A percentile compares a stretch with the other conserved stretches of the same genome.
Evolutionary conservation across 2,888 invertebrate genomes (phyloP).

Genomic region (Dusona sp.): DNA sequence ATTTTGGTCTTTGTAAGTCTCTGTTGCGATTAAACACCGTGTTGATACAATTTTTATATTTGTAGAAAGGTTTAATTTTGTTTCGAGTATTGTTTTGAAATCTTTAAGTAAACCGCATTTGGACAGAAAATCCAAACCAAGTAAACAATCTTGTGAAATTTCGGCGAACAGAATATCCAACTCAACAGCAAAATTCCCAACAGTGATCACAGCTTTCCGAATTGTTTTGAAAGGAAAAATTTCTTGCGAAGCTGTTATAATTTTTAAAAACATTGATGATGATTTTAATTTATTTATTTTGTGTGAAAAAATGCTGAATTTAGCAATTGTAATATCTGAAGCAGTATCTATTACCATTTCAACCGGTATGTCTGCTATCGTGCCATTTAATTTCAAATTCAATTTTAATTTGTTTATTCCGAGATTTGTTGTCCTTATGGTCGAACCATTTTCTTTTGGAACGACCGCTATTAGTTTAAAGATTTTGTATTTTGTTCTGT

Average conservation of each 20-base stretch:
- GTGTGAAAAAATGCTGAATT: background rate
- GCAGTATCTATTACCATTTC: no score
- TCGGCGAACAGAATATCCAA: background rate
- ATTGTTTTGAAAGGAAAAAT: background rate
- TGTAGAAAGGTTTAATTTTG: background rate
- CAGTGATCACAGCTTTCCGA: background rate
- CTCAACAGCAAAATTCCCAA: background rate
- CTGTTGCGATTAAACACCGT: background rate
- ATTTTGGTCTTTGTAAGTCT: background rate
- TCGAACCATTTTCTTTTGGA: no score
- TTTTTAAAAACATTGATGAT: background rate
- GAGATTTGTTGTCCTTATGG: no score
- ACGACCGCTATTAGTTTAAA: no score
- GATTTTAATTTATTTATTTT: background rate
- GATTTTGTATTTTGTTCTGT: no score
- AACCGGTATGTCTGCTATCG: no score
- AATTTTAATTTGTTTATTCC: no score
- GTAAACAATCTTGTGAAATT: background rate
- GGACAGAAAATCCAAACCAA: background rate
- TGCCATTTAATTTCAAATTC: no score
- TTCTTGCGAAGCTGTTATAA: background rate
- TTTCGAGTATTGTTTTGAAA: background rate
- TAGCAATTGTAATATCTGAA: constrained; percentile 1
- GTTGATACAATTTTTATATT: background rate
- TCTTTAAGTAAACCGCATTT: background rate